Evolutionary conservation across 30 jellyfish, hydroid and myxozoan species (phyloP).

Genomic region (Chrysaora quinquecirrha): DNA sequence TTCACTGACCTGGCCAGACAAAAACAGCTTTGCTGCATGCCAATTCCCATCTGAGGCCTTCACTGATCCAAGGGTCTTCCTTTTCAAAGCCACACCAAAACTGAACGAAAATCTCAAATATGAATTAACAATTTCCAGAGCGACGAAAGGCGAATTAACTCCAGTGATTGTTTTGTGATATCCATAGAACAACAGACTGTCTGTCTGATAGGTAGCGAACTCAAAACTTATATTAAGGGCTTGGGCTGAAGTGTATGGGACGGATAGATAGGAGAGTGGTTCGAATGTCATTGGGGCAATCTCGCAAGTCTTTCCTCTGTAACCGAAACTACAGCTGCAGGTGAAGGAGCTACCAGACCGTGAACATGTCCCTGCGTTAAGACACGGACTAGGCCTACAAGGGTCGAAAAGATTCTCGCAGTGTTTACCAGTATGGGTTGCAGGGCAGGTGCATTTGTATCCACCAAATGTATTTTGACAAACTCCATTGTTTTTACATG

Average conservation of each 20-base stretch:
- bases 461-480: constrained; percentile 58
- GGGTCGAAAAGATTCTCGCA: constrained; percentile 69
- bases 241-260: constrained; percentile 2
- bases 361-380: constrained; percentile 53
- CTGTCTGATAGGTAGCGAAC: constrained; percentile 40
- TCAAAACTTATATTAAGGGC: constrained; percentile 38
- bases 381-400: constrained; percentile 72
- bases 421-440: constrained; percentile 43
- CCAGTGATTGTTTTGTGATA: constrained; percentile 25
- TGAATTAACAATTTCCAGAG: constrained; percentile 28
- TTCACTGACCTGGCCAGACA: constrained; percentile 45
- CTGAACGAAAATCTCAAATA: constrained; percentile 29
- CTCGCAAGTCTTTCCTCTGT: constrained; percentile 71
- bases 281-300: constrained; percentile 52
- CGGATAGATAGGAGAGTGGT: constrained; percentile 26
- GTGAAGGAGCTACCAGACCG: constrained; percentile 29
- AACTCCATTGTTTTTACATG: constrained; percentile 55
- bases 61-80: constrained; percentile 15
- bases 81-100: constrained; percentile 29
- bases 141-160: constrained; percentile 41
- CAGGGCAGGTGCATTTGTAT: constrained; percentile 54
- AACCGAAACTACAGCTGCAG: constrained; percentile 58
- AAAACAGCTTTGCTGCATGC: constrained; percentile 43
- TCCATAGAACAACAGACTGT: constrained; percentile 62
- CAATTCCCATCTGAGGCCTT: constrained; percentile 47